Percentiles rank a stretch among this genome's conserved stretches.
These are phyloP conservation scores for Drosophila kikkawai DNA, from an alignment of 1,140 invertebrate genomes.

Conservation along the genomic window DNA sequence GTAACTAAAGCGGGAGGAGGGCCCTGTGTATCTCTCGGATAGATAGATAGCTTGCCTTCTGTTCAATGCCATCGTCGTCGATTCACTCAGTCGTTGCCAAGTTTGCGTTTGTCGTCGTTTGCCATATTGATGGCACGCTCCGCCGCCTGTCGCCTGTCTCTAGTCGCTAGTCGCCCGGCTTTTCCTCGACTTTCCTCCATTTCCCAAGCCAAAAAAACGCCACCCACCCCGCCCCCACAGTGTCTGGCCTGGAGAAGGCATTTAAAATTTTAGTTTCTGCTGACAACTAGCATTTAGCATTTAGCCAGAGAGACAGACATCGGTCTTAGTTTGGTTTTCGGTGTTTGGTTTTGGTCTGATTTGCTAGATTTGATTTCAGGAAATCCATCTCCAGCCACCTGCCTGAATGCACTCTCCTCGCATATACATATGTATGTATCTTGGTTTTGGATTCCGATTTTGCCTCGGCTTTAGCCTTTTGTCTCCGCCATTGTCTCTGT, in stretches of 20 bases:
- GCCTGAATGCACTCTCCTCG: constrained; percentile 53
- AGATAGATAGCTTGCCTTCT: constrained; percentile 39
- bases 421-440: constrained; percentile 23
- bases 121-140: constrained; percentile 79
- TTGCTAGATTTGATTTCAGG: constrained; percentile 84
- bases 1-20: not conserved
- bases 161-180: not conserved
- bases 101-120: constrained; percentile 79
- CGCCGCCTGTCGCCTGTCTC: constrained; percentile 42
- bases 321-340: constrained; percentile 48
- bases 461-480: constrained; percentile 46
- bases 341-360: constrained; percentile 76
- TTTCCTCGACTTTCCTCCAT: constrained; percentile 3
- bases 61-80: constrained; percentile 67
- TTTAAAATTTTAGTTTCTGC: constrained; percentile 69
- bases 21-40: constrained; percentile 2
- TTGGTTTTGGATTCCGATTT: constrained; percentile 56
- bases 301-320: constrained; percentile 35
- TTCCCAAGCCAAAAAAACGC: not conserved
- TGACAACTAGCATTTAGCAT: constrained; percentile 40
- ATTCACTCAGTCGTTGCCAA: constrained; percentile 74
- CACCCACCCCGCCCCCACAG: not conserved
- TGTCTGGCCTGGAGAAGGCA: constrained; percentile 33
- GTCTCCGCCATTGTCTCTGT: constrained; percentile 54
- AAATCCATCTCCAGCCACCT: constrained; percentile 63